Percentiles rank a stretch among this genome's conserved stretches.
These are phyloP conservation scores for Odontamblyopus rebecca DNA, from an alignment of 2,797 vertebrate genomes.

Conservation along the genomic window DNA sequence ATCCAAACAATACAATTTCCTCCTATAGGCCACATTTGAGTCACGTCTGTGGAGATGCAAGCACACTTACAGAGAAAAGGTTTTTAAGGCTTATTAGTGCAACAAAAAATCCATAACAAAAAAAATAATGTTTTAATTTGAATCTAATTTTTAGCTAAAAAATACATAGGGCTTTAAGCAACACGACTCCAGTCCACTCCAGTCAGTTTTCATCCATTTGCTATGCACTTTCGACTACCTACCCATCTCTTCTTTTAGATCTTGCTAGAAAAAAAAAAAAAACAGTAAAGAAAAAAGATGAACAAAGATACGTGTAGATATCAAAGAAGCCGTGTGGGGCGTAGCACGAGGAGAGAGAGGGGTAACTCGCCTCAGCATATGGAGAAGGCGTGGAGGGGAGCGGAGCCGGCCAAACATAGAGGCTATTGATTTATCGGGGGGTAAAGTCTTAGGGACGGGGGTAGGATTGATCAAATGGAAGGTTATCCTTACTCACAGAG, in stretches of 20 bases:
- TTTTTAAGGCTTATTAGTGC: no score
- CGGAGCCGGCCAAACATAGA: constrained; percentile 72
- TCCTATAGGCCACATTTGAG: no score
- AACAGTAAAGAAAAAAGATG: constrained; percentile 28
- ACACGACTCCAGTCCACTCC: no score
- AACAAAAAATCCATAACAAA: no score
- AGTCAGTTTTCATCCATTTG: neutral
- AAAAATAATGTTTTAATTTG: no score
- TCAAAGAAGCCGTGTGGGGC: constrained; percentile 30
- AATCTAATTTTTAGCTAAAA: no score
- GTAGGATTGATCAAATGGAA: constrained; percentile 79
- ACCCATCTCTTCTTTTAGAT: constrained; percentile 37
- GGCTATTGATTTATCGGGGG: constrained; percentile 79
- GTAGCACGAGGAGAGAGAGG: constrained; percentile 28
- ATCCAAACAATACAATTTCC: no score
- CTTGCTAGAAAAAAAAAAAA: constrained; percentile 37
- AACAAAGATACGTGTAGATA: constrained; percentile 39
- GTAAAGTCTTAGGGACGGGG: constrained; percentile 76
- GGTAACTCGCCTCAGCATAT: constrained; percentile 26
- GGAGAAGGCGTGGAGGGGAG: constrained; percentile 53
- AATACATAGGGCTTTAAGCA: no score
- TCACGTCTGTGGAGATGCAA: no score
- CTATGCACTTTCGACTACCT: no score
- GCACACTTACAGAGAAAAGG: no score
- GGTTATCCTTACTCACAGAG: constrained; percentile 81